These are phyloP conservation scores for Callorhinus ursinus DNA, from an alignment of 2,113 vertebrate species.

Conservation along the genomic window DNA sequence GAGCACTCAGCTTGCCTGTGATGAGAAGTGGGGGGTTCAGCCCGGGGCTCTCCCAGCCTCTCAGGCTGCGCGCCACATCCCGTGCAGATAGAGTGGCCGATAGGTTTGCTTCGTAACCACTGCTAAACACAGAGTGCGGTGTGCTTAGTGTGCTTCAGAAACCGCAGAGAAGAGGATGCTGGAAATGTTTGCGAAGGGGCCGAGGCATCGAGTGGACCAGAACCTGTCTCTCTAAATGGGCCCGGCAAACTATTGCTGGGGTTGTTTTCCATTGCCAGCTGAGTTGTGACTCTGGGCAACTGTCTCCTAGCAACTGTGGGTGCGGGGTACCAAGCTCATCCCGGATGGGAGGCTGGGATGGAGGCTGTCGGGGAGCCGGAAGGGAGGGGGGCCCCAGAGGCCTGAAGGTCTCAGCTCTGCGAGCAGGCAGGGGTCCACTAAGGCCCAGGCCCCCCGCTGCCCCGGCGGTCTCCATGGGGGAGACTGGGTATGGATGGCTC, in stretches of 20 bases:
- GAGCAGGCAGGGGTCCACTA: background rate
- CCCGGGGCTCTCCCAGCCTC: background rate
- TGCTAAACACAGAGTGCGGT: background rate
- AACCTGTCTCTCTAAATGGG: slow-evolving; percentile 38
- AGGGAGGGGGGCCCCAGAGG: background rate
- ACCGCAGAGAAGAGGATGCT: background rate
- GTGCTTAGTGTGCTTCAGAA: accelerated
- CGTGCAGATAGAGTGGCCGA: accelerated
- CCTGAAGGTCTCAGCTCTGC: background rate
- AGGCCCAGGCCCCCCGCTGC: background rate
- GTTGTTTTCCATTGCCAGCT: slow-evolving; percentile 79
- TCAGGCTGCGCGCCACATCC: accelerated
- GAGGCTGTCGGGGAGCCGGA: background rate
- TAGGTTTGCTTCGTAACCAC: background rate
- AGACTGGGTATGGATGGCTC: accelerated
- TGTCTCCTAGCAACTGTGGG: slow-evolving; percentile 90
- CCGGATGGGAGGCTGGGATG: slow-evolving; percentile 58
- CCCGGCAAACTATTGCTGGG: slow-evolving; percentile 52
- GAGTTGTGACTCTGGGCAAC: slow-evolving; percentile 88
- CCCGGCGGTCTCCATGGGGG: background rate
- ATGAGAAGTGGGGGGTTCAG: background rate
- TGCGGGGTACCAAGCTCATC: slow-evolving; percentile 75
- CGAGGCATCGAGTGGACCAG: slow-evolving; percentile 48
- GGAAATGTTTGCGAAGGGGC: background rate
- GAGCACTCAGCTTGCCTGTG: accelerated